Evolutionary conservation across 2,113 vertebrate genomes (phyloP), one percentile per base, ranked within the genome.

Genomic region (Neodontobutis hainanensis): DNA sequence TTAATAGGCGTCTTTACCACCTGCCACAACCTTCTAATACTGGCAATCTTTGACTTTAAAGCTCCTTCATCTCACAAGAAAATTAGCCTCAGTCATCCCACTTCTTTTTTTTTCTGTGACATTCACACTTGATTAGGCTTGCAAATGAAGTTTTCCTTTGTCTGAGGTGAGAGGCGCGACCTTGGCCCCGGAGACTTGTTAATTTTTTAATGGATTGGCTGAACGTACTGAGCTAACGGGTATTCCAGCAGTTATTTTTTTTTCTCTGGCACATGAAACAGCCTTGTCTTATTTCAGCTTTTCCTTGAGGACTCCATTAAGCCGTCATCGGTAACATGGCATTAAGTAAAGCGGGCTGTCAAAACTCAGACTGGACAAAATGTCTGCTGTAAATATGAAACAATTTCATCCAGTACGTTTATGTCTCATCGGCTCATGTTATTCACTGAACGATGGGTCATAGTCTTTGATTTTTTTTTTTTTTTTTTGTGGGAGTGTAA

Each of bases 101-200:
- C 16, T 38, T 27, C 32, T 73, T 65, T 34, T 60, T 65, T 62
- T 16, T 67, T 68, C 57, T 50, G 73, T 75, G 82, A 89, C 81
- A 84, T 85, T 83, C 83, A 87, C 55, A 73, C 82, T 73, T 83
- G 77, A 86, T 89, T 88, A 86, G 80, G 66, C 53, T 88, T 88
- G 80, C 70, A 87, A 87, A 90, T 87, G 15, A 89, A 80, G 82
- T 85, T 86, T 79, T 81, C 75, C 84, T 77, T 69, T 57, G 78
- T 82, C 63, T 71, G 61, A 78, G 65, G 65, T 70, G 58, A 70
- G 59, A 80, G 76, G 73, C 2, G 9, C 6, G 68, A 85, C 87
- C 80, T 80, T 80, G 73, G 70, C 84, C 82, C 50, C 16, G 58
- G 84, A 83, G 86, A 78, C 78, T 75, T 63, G 65, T 81, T 75